Conservation (phyloP, 2,797 vertebrate genomes). For the Taeniopygia guttata region DNA sequence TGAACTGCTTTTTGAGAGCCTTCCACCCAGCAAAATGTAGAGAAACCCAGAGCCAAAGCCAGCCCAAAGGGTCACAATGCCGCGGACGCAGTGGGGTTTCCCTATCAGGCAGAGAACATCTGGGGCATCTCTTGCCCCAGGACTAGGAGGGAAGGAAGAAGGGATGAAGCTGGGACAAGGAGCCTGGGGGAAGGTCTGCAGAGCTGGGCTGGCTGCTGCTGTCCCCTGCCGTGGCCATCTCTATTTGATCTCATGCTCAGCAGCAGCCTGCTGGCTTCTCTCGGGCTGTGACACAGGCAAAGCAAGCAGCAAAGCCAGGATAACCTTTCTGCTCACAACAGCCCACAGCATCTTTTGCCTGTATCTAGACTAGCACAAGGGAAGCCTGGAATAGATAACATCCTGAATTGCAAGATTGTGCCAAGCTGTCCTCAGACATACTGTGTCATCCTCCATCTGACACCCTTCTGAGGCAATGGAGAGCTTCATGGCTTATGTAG, state of each 20-base stretch:
- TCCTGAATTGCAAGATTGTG: neutral
- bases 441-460: neutral
- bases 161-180: neutral
- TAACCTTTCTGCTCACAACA: conserved; percentile 22
- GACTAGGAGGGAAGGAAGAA: neutral
- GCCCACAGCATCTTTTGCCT: neutral
- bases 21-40: neutral
- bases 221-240: neutral
- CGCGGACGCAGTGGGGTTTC: neutral
- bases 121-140: neutral
- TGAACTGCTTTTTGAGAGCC: neutral
- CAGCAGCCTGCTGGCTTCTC: conserved; percentile 33
- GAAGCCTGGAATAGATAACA: neutral
- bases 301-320: conserved; percentile 16
- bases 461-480: neutral
- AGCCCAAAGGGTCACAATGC: neutral
- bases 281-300: neutral
- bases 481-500: neutral
- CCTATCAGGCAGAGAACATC: neutral
- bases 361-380: neutral
- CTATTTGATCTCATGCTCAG: neutral
- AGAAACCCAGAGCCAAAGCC: neutral
- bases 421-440: neutral
- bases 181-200: neutral
- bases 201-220: neutral